phyloP scores from a whole-genome alignment of 92 coral and sea anemone genomes.

The Montipora capitata region DNA sequence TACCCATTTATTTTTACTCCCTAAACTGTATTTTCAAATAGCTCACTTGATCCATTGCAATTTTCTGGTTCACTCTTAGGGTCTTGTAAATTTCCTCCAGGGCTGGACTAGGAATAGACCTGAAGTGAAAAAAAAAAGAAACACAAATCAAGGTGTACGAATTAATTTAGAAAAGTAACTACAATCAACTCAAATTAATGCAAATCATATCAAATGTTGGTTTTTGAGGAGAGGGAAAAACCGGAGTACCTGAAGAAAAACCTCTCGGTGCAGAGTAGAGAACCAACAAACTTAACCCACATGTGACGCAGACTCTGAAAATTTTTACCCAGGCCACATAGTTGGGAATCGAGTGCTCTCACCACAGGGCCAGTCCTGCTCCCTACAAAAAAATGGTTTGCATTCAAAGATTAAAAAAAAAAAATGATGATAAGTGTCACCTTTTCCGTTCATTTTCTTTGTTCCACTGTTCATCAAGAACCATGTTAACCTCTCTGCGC shows the following conservation, averaged over 20 bases:
- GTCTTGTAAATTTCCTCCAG: slow-evolving; percentile 84
- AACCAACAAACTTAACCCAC: no score
- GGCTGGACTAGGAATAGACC: slow-evolving; percentile 83
- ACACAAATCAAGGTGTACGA: neutral
- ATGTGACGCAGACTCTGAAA: no score
- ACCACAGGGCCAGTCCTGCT: no score
- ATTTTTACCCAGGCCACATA: no score
- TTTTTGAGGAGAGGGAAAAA: no score
- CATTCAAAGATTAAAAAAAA: neutral
- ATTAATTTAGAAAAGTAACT: neutral
- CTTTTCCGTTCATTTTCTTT: slow-evolving; percentile 82
- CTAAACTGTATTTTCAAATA: neutral
- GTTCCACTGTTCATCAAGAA: slow-evolving; percentile 95
- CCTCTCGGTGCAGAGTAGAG: no score
- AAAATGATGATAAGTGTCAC: slow-evolving; percentile 21
- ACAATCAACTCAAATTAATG: no score
- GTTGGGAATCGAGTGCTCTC: no score
- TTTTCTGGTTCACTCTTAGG: slow-evolving; percentile 72
- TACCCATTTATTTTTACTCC: no score
- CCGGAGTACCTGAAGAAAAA: no score
- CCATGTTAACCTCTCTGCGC: slow-evolving; percentile 87
- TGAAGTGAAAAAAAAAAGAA: neutral
- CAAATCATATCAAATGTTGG: no score
- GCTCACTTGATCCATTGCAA: slow-evolving; percentile 84
- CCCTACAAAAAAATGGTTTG: no score